A percentile compares a stretch with the other conserved stretches of the same genome.
Evolutionary conservation across 2,888 invertebrate species (phyloP).

Genomic region (Pemphredon lugubris): DNA sequence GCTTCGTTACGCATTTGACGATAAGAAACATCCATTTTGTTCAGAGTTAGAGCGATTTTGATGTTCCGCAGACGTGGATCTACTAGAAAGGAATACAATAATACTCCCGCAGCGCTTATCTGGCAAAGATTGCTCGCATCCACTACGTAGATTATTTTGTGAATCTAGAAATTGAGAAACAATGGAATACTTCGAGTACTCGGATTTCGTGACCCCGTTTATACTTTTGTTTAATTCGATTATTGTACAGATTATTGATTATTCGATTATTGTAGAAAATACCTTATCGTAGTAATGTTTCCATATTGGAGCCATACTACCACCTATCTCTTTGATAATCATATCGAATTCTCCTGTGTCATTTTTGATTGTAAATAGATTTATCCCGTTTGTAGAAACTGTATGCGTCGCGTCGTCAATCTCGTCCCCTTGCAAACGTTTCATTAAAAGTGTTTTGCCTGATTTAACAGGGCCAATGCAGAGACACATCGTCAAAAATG

Average conservation of each 20-base stretch:
- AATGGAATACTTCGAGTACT: background rate
- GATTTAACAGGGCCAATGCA: conserved; percentile 91
- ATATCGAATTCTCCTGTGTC: conserved; percentile 83
- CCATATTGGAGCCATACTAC: conserved; percentile 92
- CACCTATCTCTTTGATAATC: conserved; percentile 89
- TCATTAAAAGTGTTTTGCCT: conserved; percentile 90
- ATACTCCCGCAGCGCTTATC: conserved; percentile 91
- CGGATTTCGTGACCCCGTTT: too few relatives aligned
- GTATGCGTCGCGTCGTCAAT: conserved; percentile 90
- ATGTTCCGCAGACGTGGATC: conserved; percentile 87
- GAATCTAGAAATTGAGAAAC: conserved; percentile 59
- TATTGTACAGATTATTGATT: background rate
- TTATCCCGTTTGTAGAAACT: conserved; percentile 90
- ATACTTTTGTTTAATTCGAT: too few relatives aligned
- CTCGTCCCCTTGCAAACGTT: conserved; percentile 87
- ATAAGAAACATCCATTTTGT: conserved; percentile 93
- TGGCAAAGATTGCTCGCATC: conserved; percentile 93
- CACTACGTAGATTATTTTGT: conserved; percentile 88
- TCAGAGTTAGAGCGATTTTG: conserved; percentile 87
- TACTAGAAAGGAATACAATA: conserved; percentile 89
- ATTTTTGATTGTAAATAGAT: conserved; percentile 86
- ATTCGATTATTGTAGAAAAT: too few relatives aligned
- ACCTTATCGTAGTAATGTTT: conserved; percentile 87
- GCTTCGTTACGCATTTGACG: conserved; percentile 94
- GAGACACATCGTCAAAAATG: conserved; percentile 80